Evolutionary conservation across 2,797 vertebrate species (phyloP), one percentile per base, ranked within the genome.

Genomic region (Argyrosomus regius): DNA sequence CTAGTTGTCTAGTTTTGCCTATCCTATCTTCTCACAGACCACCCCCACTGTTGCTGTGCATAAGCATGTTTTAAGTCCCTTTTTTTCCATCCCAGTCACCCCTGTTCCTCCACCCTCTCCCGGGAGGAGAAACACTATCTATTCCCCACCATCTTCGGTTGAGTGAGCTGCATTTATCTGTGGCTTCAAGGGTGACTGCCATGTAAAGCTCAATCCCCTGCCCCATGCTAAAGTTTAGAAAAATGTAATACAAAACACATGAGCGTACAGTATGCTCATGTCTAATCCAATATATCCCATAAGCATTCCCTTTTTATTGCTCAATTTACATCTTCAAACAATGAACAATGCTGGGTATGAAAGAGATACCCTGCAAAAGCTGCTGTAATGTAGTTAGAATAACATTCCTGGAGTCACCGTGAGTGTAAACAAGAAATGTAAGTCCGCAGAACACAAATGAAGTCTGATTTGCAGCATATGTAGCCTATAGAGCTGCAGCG

Each of bases 211-310:
- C 82, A 84, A 85, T 81, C 72, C 26, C 22, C 62, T 78, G 73
- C 69, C 78, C 74, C 58, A 49, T 69, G 70, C 66, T 86, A 43
- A 80, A 85, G 84, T 89, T 87, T 70, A 69, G 59, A 83, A 64
- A 78, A 57, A 64, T 28, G 53, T 65, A 91, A 93, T 68, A 53
- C 75, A 83, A 91, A 92, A 90, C 91, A 93, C 60, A 90, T 91
- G 91, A 50, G 70, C 60, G 74, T 79, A 88, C 58, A 67, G 61
- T 84, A 54, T 71, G 68, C 58, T 64, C 62, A 78, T 67, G 88
- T 92, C 90, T 92, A 83, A 91, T 88, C 89, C 86, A 92, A 92
- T 94, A 88, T 88, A 83, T 88, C 81, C 87, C 90, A 88, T 83
- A 85, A 89, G 75, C 69, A 46, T 80, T 83, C 58, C 62, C 39